Evolutionary conservation across 2,888 invertebrate species (phyloP).

Genomic region (Pycnomerus fuliginosus): DNA sequence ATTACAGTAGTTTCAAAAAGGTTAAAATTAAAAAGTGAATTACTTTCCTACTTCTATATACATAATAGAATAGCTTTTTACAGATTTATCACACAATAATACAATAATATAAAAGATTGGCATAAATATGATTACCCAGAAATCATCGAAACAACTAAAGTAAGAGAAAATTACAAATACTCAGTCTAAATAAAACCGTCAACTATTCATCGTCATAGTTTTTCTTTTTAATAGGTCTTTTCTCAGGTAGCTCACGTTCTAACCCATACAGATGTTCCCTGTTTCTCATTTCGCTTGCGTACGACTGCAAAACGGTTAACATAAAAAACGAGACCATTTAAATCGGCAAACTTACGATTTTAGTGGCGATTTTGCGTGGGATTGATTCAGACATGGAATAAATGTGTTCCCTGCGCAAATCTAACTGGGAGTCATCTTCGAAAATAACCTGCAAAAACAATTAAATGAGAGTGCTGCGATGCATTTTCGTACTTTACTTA

Average conservation of each 20-base stretch:
- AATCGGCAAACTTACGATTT: conserved; percentile 51
- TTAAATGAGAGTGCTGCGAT: conserved; percentile 1
- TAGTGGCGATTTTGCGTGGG: conserved; percentile 57
- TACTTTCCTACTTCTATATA: no score
- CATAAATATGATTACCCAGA: no score
- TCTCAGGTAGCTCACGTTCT: conserved; percentile 46
- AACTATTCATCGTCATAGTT: conserved; percentile 26
- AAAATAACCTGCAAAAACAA: conserved; percentile 52
- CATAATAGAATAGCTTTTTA: no score
- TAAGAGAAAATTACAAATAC: no score
- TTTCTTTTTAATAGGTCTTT: conserved; percentile 42
- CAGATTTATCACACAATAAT: no score
- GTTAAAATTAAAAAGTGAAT: no score
- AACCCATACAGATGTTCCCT: conserved; percentile 55
- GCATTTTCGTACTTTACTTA: conserved; percentile 30
- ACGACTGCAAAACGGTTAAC: conserved; percentile 45
- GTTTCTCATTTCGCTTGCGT: conserved; percentile 56
- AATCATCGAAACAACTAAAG: no score
- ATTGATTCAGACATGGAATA: conserved; percentile 58
- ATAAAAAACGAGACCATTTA: neutral
- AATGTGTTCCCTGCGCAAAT: conserved; percentile 56
- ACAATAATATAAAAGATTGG: no score
- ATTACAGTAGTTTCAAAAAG: no score
- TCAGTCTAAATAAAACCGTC: no score
- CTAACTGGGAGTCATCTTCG: conserved; percentile 54